Conservation (phyloP, 2,888 invertebrate species). For the Ditylenchus weischeri region DNA sequence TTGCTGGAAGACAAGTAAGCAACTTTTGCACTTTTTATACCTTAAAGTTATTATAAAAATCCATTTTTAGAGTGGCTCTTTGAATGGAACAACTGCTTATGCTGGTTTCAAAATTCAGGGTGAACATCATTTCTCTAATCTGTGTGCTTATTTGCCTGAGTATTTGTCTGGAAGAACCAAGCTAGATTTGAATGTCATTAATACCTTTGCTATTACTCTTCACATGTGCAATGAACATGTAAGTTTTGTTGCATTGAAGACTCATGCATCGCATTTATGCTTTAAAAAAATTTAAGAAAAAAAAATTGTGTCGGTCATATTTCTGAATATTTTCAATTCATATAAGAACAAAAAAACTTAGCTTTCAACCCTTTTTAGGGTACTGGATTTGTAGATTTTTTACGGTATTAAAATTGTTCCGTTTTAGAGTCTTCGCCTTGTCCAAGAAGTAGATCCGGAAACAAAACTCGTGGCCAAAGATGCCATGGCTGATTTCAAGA, state of each 20-base stretch:
- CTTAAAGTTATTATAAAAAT: neutral
- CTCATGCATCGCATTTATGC: neutral
- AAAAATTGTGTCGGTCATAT: too few relatives aligned
- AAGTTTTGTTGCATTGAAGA: neutral
- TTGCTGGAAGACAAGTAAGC: constrained; percentile 3
- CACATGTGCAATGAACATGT: constrained; percentile 76
- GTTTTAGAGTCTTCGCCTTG: constrained; percentile 8
- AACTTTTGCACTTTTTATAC: neutral
- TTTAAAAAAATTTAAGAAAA: too few relatives aligned
- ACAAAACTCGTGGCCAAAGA: neutral
- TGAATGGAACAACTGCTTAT: too few relatives aligned
- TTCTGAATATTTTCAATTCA: neutral
- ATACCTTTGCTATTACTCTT: constrained; percentile 76
- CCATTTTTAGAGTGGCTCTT: neutral
- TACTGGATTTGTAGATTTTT: too few relatives aligned
- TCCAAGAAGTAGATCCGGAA: constrained; percentile 10
- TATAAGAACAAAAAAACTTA: neutral
- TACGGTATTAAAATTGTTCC: too few relatives aligned
- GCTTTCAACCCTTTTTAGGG: neutral
- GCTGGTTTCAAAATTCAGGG: constrained; percentile 2
- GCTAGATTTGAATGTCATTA: constrained; percentile 73
- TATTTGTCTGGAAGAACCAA: constrained; percentile 64
- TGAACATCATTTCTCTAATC: constrained; percentile 5
- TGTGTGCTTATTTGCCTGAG: constrained; percentile 9
- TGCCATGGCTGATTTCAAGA: constrained; percentile 14